Conservation (phyloP, 2,797 vertebrate genomes). For the Rhabdomys pumilio region DNA sequence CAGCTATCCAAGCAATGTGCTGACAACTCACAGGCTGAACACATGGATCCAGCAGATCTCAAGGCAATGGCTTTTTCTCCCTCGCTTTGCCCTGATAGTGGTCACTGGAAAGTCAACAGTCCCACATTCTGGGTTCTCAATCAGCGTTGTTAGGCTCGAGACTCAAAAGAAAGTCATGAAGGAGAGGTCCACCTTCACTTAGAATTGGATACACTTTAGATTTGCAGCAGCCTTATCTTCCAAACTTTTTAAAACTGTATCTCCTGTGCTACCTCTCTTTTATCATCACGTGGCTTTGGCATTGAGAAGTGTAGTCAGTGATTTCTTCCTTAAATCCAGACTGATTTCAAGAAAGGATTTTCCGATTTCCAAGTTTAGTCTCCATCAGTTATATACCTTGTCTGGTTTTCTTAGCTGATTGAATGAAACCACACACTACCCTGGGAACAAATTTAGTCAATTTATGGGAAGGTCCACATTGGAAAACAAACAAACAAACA, state of each 20-base stretch:
- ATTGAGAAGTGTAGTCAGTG: background rate
- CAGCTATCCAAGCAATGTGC: background rate
- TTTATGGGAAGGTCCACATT: background rate
- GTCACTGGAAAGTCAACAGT: background rate
- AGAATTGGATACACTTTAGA: background rate
- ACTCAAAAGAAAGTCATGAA: background rate
- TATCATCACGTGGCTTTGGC: background rate
- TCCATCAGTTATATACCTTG: background rate
- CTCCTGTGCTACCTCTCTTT: background rate
- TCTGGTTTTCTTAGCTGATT: background rate
- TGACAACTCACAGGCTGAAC: background rate
- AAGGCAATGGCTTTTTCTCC: background rate
- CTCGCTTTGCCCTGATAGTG: background rate
- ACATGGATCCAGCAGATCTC: background rate
- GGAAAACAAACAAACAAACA: background rate
- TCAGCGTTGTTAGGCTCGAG: background rate
- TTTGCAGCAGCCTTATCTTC: background rate
- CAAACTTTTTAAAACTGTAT: background rate
- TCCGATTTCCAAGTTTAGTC: background rate
- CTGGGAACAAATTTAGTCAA: background rate
- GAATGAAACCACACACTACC: background rate
- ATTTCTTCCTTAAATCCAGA: background rate
- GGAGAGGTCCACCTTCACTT: background rate
- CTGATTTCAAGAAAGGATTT: background rate
- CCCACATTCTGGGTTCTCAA: background rate